phyloP scores from a whole-genome alignment of 2,888 invertebrate genomes.

The Choristoneura rosaceana region DNA sequence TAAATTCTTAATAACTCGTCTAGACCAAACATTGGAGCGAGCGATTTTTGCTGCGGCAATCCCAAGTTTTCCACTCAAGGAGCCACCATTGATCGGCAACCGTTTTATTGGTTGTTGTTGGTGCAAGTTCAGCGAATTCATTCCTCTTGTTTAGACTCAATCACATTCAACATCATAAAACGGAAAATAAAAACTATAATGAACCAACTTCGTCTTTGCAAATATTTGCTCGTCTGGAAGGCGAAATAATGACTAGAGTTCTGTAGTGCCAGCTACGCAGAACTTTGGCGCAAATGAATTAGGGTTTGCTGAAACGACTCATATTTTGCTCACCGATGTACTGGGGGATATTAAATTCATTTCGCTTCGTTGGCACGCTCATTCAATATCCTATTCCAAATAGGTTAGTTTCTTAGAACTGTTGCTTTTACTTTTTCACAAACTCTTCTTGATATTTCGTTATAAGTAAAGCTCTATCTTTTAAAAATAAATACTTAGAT shows the following conservation, averaged over 20 bases:
- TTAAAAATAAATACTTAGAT: neutral
- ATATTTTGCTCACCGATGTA: constrained; percentile 52
- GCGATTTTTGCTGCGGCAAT: constrained; percentile 69
- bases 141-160: constrained; percentile 78
- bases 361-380: constrained; percentile 21
- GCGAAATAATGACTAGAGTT: constrained; percentile 59
- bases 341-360: constrained; percentile 37
- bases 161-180: constrained; percentile 74
- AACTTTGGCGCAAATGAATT: constrained; percentile 52
- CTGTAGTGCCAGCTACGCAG: constrained; percentile 52
- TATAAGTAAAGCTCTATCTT: neutral
- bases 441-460: neutral
- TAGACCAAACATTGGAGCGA: constrained; percentile 75
- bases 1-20: constrained; percentile 81
- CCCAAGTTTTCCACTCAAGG: constrained; percentile 72
- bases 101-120: constrained; percentile 69
- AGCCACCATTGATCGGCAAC: constrained; percentile 66
- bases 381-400: constrained; percentile 34
- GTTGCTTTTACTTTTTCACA: constrained; percentile 2
- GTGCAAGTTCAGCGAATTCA: constrained; percentile 59
- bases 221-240: constrained; percentile 74
- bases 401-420: constrained; percentile 6
- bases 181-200: constrained; percentile 77
- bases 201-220: constrained; percentile 71
- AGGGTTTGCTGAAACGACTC: constrained; percentile 59